Evolutionary conservation across 64 coral and sea anemone genomes (phyloP), one percentile per base, ranked within the genome.

Genomic region (Stichodactyla helianthus): DNA sequence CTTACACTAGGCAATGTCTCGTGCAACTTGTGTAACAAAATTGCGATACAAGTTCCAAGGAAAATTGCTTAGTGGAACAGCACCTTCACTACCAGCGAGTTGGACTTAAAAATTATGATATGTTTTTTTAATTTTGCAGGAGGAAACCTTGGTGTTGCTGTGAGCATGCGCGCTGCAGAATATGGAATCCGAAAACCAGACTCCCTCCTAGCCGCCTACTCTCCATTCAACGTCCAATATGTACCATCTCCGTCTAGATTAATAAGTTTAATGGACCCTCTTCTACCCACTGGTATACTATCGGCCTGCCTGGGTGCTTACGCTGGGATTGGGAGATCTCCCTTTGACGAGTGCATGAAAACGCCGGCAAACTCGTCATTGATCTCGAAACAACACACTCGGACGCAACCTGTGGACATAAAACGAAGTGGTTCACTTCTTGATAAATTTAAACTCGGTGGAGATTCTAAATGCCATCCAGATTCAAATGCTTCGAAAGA

Each of bases 211-310:
- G 82, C 92, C 6, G 95, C 92, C 19, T 97, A 97, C 56, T 79
- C 92, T 26, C 91, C 91, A 12, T 97, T 93, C 77, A 97, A 93
- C 82, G 88, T 91, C 10, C 95, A 97, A 88, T 97, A 93, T 67
- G 89, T 93, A 5, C 92, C 92, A 82, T 97, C 95, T 0, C 95
- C 95, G n/a, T 97, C 95, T 0, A 85, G 95, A 50, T 86, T 97
- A 0, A 62, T 97, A 11, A 91, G 91, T 57, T 51, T 93, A 19
- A 91, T 97, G 92, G 95, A 97, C 62, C 95, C 95, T 7, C 76
- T 97, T 1, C 52, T 97, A 7, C 95, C 95, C 54, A 93, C 92
- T 10, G 92, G 92, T 4, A 88, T 97, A 25, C 77, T 97, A 26
- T 92, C 80, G 44, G 92, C 86, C 9, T 97, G 95, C 60, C 88